Evolutionary conservation across 2,797 vertebrate genomes (phyloP).

Genomic region (Argya squamiceps): DNA sequence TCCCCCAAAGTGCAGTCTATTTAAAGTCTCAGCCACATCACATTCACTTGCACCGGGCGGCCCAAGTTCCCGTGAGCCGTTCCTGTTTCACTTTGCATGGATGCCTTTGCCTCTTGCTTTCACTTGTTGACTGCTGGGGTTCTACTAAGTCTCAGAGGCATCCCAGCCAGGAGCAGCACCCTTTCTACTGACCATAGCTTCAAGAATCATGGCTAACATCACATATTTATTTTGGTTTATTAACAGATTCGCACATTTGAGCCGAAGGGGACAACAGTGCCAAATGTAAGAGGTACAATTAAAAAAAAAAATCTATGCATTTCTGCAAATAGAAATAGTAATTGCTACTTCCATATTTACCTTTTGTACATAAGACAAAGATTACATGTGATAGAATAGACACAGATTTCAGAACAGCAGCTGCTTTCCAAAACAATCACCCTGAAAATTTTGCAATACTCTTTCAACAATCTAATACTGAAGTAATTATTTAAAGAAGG

Average conservation of each 20-base stretch:
- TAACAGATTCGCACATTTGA: constrained; percentile 20
- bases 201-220: neutral
- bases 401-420: neutral
- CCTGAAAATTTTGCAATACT: neutral
- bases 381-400: neutral
- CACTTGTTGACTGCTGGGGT: neutral
- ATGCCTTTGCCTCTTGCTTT: neutral
- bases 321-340: neutral
- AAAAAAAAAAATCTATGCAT: neutral
- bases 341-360: neutral
- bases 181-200: neutral
- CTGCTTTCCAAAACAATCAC: neutral
- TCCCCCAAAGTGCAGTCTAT: neutral
- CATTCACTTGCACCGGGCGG: neutral
- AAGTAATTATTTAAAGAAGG: neutral
- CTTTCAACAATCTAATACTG: neutral
- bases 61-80: neutral
- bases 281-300: constrained; percentile 52
- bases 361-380: neutral
- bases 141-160: neutral
- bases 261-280: neutral
- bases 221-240: neutral
- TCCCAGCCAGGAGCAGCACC: neutral
- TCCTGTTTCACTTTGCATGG: neutral
- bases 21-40: neutral